Evolutionary conservation across 2,113 vertebrate species (phyloP), one percentile per base, ranked within the genome.

Genomic region (Corythaixoides concolor): DNA sequence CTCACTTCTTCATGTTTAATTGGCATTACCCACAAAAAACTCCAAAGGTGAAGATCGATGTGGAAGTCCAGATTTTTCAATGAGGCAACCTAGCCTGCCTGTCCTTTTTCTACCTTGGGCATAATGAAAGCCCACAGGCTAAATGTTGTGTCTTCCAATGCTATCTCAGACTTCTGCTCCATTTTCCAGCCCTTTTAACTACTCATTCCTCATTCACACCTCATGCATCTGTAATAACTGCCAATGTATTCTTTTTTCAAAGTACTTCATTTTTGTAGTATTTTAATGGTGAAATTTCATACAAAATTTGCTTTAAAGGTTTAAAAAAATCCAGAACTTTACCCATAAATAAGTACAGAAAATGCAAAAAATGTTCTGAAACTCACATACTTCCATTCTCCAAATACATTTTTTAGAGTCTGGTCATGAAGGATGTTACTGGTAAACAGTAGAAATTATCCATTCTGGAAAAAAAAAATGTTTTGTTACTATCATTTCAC

Each of bases 81-180:
- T 6, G 5, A 74, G 23, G 20, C 32, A 84, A 15, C 7, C 22
- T 33, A 55, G 6, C 3, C 28, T 58, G 28, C 8, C 17, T 66
- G 8, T 41, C 5, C 2, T 1, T 12, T 68, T 72, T 47, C 32
- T 60, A 3, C 7, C 30, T 56, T 6, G 1, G 6, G 15, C 2
- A 17, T 70, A 55, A 15, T 59, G 37, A 45, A 86, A 86, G 3
- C 2, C 20, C 24, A 28, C 12, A 13, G 0, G 6, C 23, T 26
- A 85, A 75, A 75, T 27, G 5, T 17, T 3, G 0, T 11, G 17
- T 27, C 17, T 87, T 41, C 17, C 15, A 88, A 32, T 0, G 4
- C 3, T 52, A 53, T 37, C 70, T 58, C 45, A 39, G 15, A 47
- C 2, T n/a, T 50, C 37, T 33, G 5, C 5, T 59, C 4, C 5